Evolutionary conservation across 2,797 vertebrate genomes (phyloP).

Genomic region (Enteromius paludinosus): DNA sequence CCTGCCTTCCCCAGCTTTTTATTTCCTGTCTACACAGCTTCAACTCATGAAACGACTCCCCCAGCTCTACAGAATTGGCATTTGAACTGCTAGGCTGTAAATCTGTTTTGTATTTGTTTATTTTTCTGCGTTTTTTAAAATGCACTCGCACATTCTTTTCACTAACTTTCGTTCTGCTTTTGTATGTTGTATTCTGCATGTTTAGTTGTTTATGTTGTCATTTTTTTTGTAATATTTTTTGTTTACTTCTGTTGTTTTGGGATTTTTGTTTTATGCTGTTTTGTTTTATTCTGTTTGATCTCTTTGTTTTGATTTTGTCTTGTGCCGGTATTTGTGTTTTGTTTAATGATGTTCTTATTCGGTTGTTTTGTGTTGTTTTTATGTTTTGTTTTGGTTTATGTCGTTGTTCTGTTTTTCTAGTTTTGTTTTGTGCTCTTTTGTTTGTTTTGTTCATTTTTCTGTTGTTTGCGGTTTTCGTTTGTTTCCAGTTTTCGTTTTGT

Average conservation of each 20-base stretch:
- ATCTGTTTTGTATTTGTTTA: slow-evolving; percentile 9
- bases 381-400: not conserved
- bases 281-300: not conserved
- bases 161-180: not conserved
- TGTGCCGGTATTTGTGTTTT: not conserved
- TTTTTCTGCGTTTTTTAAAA: not conserved
- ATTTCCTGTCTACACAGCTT: slow-evolving; percentile 36
- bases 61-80: slow-evolving; percentile 19
- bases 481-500: too few relatives aligned
- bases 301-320: not conserved
- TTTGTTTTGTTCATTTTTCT: too few relatives aligned
- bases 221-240: not conserved
- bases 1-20: slow-evolving; percentile 26
- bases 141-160: too few relatives aligned
- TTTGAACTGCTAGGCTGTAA: slow-evolving; percentile 13
- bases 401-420: not conserved
- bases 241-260: not conserved
- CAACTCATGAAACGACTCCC: slow-evolving; percentile 32
- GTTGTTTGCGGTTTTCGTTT: too few relatives aligned
- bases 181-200: not conserved
- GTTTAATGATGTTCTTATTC: not conserved
- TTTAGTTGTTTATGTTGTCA: not conserved
- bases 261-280: not conserved
- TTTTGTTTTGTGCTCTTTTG: not conserved
- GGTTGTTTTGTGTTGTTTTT: not conserved